phyloP scores from a whole-genome alignment of 2,113 vertebrate genomes.

The Callionymus lyra region DNA sequence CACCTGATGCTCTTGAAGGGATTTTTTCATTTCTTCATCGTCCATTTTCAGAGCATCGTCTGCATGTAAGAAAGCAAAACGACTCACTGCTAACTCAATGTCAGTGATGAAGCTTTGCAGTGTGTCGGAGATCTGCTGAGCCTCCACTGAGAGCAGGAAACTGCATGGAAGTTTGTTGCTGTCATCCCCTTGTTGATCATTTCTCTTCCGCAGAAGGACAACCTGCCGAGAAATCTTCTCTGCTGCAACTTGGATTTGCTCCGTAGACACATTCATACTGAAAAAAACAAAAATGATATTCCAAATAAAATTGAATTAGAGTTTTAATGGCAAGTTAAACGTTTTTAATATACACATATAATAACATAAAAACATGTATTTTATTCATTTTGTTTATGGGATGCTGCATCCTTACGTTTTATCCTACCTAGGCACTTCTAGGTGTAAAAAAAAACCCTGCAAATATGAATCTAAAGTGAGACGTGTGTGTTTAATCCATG shows the following conservation, averaged over 20 bases:
- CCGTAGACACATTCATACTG: constrained; percentile 23
- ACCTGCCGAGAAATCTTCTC: background rate
- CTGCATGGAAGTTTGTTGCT: constrained; percentile 27
- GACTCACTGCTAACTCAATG: constrained; percentile 48
- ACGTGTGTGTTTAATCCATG: too few relatives aligned
- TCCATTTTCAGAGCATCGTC: constrained; percentile 17
- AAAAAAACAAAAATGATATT: background rate
- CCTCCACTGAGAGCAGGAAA: constrained; percentile 56
- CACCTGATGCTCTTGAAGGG: constrained; percentile 44
- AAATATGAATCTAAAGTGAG: too few relatives aligned
- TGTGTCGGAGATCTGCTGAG: constrained; percentile 57
- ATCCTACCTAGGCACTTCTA: too few relatives aligned
- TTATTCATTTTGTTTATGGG: too few relatives aligned
- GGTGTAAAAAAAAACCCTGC: too few relatives aligned
- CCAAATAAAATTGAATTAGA: background rate
- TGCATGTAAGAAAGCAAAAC: constrained; percentile 29
- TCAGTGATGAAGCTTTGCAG: constrained; percentile 67
- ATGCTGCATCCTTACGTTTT: too few relatives aligned
- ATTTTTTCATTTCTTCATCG: constrained; percentile 28
- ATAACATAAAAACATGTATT: too few relatives aligned
- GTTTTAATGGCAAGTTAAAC: too few relatives aligned
- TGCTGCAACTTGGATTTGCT: background rate
- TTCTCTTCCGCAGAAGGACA: constrained; percentile 1
- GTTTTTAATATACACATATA: too few relatives aligned
- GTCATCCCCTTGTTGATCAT: constrained; percentile 9